Percentiles rank a stretch among this genome's conserved stretches.
phyloP scores from a whole-genome alignment of 2,888 invertebrate genomes.

The Cheilosia variabilis region DNA sequence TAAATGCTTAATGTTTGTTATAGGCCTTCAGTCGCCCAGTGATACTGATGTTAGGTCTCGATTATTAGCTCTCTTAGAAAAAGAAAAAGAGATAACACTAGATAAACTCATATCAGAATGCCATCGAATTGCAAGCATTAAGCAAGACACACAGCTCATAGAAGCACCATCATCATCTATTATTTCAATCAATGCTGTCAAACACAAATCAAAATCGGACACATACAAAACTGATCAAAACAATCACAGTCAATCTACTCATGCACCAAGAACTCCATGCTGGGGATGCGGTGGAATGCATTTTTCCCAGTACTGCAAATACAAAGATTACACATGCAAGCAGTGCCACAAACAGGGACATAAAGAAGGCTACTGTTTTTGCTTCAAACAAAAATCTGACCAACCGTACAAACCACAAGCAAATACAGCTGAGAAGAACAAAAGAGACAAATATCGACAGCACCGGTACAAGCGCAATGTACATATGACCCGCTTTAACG shows the following conservation, averaged over 20 bases:
- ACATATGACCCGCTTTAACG: slow-evolving; percentile 12
- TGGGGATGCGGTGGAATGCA: slow-evolving; percentile 35
- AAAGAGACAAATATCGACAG: slow-evolving; percentile 20
- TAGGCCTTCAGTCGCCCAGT: slow-evolving; percentile 59
- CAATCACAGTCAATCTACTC: slow-evolving; percentile 1
- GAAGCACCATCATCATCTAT: slow-evolving; percentile 4
- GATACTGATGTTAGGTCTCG: slow-evolving; percentile 69
- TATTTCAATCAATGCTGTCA: neutral
- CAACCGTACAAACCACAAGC: slow-evolving; percentile 11
- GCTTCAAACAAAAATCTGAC: slow-evolving; percentile 20
- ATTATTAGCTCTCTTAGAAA: slow-evolving; percentile 54
- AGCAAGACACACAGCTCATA: slow-evolving; percentile 38
- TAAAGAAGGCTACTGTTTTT: slow-evolving; percentile 81
- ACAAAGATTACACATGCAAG: slow-evolving; percentile 15
- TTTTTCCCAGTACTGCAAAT: slow-evolving; percentile 29
- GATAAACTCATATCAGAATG: slow-evolving; percentile 47
- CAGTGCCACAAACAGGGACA: slow-evolving; percentile 78
- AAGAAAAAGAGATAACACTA: slow-evolving; percentile 12
- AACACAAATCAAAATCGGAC: neutral
- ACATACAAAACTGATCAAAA: slow-evolving; percentile 1
- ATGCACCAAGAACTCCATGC: slow-evolving; percentile 23
- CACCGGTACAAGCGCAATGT: slow-evolving; percentile 8
- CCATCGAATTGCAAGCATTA: slow-evolving; percentile 28
- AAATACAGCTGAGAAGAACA: slow-evolving; percentile 13
- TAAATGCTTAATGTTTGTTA: slow-evolving; percentile 69